phyloP scores from a whole-genome alignment of 2,797 vertebrate species.

The Danionella dracula region DNA sequence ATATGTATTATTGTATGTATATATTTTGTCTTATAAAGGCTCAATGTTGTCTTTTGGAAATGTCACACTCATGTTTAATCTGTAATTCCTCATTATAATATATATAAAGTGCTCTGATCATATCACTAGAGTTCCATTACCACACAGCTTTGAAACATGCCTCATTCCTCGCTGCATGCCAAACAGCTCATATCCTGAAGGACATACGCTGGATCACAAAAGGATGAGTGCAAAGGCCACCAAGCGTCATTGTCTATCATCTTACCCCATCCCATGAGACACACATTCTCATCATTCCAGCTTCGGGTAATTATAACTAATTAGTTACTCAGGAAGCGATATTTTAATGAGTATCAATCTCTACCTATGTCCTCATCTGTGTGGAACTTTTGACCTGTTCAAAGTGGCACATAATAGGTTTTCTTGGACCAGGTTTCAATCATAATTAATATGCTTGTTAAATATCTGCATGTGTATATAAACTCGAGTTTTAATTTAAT shows the following conservation, averaged over 20 bases:
- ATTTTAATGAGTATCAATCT: conserved; percentile 22
- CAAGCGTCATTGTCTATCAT: conserved; percentile 24
- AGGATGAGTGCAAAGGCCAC: conserved; percentile 52
- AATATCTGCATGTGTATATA: background rate
- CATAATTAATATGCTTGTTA: background rate
- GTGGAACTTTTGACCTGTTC: background rate
- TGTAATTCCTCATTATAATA: conserved; percentile 49
- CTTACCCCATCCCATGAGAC: background rate
- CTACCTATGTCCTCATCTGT: conserved; percentile 3
- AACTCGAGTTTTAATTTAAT: background rate
- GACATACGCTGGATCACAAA: conserved; percentile 57
- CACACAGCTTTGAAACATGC: conserved; percentile 49
- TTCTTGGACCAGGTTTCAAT: conserved; percentile 6
- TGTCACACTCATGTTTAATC: background rate
- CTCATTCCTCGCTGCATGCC: conserved; percentile 53
- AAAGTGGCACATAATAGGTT: background rate
- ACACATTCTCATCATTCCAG: conserved; percentile 7
- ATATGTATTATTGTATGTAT: too few relatives aligned
- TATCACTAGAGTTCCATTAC: conserved; percentile 60
- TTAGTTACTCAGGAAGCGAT: conserved; percentile 42
- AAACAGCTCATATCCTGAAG: conserved; percentile 61
- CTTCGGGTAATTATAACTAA: conserved; percentile 40
- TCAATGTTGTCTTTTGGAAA: too few relatives aligned
- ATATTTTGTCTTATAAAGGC: too few relatives aligned
- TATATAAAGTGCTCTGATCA: conserved; percentile 53